phyloP scores from a whole-genome alignment of 2,797 vertebrate genomes.

The Cossypha caffra region DNA sequence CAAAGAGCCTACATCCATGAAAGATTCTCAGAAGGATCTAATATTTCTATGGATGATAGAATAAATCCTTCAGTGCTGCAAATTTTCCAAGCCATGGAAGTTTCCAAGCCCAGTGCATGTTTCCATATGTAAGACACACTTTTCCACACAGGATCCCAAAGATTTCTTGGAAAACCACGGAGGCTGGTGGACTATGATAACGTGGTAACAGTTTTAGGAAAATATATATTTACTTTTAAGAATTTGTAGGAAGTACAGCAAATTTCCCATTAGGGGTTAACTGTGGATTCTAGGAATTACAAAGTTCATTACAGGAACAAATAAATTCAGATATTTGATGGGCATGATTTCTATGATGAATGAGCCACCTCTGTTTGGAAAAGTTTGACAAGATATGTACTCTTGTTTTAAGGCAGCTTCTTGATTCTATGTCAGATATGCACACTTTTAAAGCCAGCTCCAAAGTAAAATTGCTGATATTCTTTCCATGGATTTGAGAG shows the following conservation, averaged over 20 bases:
- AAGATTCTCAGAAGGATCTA: conserved; percentile 32
- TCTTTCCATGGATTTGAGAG: conserved; percentile 55
- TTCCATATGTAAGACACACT: conserved; percentile 22
- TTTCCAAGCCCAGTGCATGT: conserved; percentile 27
- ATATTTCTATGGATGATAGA: conserved; percentile 32
- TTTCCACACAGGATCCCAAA: conserved; percentile 32
- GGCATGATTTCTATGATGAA: neutral
- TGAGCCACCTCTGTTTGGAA: neutral
- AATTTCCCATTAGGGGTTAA: neutral
- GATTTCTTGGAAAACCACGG: neutral
- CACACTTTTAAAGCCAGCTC: neutral
- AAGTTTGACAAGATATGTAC: neutral
- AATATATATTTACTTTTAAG: neutral
- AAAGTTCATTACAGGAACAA: neutral
- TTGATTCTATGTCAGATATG: neutral
- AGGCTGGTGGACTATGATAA: neutral
- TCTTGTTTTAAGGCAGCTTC: neutral
- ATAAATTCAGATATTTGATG: neutral
- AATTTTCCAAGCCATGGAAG: conserved; percentile 43
- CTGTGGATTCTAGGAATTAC: neutral
- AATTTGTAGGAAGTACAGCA: neutral
- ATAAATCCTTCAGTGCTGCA: conserved; percentile 19
- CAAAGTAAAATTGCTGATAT: conserved; percentile 39
- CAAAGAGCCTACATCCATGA: neutral
- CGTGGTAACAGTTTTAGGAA: neutral